phyloP scores from a whole-genome alignment of 2,113 vertebrate species.

The Neodon shergylaensis region DNA sequence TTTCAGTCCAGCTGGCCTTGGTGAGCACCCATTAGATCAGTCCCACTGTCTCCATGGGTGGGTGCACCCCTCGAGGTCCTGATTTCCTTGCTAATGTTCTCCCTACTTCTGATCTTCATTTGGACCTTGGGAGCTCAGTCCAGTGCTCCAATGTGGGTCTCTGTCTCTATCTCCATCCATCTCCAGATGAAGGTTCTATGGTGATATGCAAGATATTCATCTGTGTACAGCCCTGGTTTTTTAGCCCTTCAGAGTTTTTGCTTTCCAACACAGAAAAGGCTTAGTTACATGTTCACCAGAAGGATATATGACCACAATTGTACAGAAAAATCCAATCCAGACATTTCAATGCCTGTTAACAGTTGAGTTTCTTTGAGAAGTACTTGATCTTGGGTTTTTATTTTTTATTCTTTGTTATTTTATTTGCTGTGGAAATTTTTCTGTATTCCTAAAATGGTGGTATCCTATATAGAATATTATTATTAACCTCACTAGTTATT shows the following conservation, averaged over 20 bases:
- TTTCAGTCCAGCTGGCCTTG: too few species aligned
- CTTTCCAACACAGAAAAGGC: neutral
- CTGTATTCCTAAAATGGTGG: slow-evolving; percentile 42
- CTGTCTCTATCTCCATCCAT: too few species aligned
- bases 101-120: too few species aligned
- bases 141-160: too few species aligned
- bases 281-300: neutral
- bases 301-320: neutral
- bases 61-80: too few species aligned
- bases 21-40: too few species aligned
- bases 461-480: slow-evolving; percentile 45
- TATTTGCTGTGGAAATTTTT: slow-evolving; percentile 28
- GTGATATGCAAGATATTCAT: too few species aligned
- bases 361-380: slow-evolving; percentile 6
- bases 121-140: too few species aligned
- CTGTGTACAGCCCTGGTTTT: too few species aligned
- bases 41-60: too few species aligned
- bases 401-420: slow-evolving; percentile 2
- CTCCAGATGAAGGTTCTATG: too few species aligned
- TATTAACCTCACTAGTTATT: slow-evolving; percentile 57
- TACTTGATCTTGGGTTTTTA: slow-evolving; percentile 9
- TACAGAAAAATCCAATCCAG: neutral
- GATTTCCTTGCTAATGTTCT: too few species aligned
- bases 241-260: neutral
- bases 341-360: neutral